Conservation (phyloP, 1,140 invertebrate species). For the Aricia agestis region DNA sequence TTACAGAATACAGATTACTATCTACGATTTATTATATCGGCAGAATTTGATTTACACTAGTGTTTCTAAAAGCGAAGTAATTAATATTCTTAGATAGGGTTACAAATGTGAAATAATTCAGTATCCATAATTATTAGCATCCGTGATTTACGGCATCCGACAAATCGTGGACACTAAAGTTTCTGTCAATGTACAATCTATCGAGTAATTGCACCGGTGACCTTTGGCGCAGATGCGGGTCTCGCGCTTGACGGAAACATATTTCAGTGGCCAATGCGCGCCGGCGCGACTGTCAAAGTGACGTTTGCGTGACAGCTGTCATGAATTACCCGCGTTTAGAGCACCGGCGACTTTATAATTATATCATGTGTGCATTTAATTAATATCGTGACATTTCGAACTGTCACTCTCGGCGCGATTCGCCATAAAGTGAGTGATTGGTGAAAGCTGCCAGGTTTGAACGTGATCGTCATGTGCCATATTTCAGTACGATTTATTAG, state of each 20-base stretch:
- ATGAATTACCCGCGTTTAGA: constrained; percentile 30
- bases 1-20: too few species aligned
- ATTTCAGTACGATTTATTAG: neutral
- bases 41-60: too few species aligned
- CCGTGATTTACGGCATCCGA: neutral
- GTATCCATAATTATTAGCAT: neutral
- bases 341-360: constrained; percentile 1
- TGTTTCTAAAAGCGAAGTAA: neutral
- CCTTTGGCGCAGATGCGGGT: constrained; percentile 31
- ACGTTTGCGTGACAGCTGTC: constrained; percentile 32
- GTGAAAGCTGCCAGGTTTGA: neutral
- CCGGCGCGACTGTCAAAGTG: constrained; percentile 29
- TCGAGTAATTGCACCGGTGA: constrained; percentile 51
- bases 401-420: neutral
- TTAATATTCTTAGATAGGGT: neutral
- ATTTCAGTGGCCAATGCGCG: constrained; percentile 17
- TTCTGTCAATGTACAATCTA: constrained; percentile 35
- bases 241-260: neutral
- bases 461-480: neutral
- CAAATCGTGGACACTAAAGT: neutral
- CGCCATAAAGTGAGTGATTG: neutral
- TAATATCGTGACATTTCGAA: neutral
- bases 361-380: neutral
- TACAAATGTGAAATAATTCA: neutral
- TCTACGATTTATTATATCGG: too few species aligned